Evolutionary conservation across 2,113 vertebrate species (phyloP).

Genomic region (Muscicapa adusta): DNA sequence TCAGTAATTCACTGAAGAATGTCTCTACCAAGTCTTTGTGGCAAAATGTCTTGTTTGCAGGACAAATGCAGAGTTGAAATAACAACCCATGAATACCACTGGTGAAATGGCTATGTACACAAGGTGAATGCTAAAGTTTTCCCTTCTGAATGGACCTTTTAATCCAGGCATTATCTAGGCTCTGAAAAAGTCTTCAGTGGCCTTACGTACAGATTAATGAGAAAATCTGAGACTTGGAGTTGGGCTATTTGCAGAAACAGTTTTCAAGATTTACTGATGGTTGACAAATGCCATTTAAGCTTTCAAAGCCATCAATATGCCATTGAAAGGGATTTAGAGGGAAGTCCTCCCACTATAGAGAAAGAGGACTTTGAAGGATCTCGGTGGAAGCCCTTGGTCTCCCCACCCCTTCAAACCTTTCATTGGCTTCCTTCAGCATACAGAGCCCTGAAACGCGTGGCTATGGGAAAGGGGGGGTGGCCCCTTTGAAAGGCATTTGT

Average conservation of each 20-base stretch:
- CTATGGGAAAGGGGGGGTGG: conserved; percentile 57
- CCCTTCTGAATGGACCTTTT: conserved; percentile 71
- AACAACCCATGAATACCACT: conserved; percentile 72
- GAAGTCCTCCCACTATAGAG: conserved; percentile 68
- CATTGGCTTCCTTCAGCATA: conserved; percentile 46
- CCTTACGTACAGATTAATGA: conserved; percentile 73
- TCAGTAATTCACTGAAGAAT: conserved; percentile 68
- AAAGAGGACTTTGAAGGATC: conserved; percentile 62
- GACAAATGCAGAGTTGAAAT: conserved; percentile 77
- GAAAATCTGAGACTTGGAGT: conserved; percentile 68
- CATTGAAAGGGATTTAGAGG: conserved; percentile 72
- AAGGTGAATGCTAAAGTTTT: conserved; percentile 78
- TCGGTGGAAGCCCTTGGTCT: conserved; percentile 39
- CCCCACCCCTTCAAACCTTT: conserved; percentile 51
- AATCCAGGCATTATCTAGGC: conserved; percentile 70
- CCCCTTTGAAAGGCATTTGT: conserved; percentile 36
- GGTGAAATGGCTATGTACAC: conserved; percentile 76
- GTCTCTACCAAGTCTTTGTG: conserved; percentile 70
- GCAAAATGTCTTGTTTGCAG: conserved; percentile 72
- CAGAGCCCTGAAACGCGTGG: conserved; percentile 64
- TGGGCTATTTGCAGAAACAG: conserved; percentile 72
- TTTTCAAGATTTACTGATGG: conserved; percentile 78
- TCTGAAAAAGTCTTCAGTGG: conserved; percentile 70
- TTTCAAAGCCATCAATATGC: conserved; percentile 76
- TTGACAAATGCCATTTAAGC: conserved; percentile 79